Conservation (phyloP, 2,888 invertebrate species). For the Phaonia tiefii region DNA sequence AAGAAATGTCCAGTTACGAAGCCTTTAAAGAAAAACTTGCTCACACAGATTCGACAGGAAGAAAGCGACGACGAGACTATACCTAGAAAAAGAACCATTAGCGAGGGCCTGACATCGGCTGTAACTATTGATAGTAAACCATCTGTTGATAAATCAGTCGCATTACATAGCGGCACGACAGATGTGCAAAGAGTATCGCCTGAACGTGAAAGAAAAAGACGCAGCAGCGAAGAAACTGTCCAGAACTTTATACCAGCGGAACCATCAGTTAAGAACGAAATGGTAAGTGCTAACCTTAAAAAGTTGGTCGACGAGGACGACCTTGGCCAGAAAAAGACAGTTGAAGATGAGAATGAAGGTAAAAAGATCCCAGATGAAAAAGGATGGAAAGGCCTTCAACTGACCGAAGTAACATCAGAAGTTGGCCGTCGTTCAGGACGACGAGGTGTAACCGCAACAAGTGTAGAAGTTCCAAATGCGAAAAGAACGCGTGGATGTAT, state of each 20-base stretch:
- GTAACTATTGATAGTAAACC: slow-evolving; percentile 7
- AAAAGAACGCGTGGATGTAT: slow-evolving; percentile 73
- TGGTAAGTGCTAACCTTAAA: slow-evolving; percentile 69
- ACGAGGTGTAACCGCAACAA: slow-evolving; percentile 72
- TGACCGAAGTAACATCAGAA: neutral
- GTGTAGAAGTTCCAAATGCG: slow-evolving; percentile 73
- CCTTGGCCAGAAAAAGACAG: slow-evolving; percentile 47
- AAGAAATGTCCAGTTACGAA: slow-evolving; percentile 75
- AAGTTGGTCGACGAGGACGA: slow-evolving; percentile 70
- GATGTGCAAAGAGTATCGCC: slow-evolving; percentile 41
- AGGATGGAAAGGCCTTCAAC: no score
- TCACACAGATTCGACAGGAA: slow-evolving; percentile 73
- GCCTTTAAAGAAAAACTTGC: slow-evolving; percentile 75
- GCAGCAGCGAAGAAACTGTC: slow-evolving; percentile 73
- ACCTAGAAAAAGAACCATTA: slow-evolving; percentile 73
- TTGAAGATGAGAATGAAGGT: neutral
- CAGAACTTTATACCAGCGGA: slow-evolving; percentile 51
- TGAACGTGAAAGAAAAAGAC: slow-evolving; percentile 74
- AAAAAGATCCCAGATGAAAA: no score
- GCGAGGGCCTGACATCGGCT: slow-evolving; percentile 67
- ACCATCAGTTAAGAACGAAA: slow-evolving; percentile 65
- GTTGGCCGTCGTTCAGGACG: slow-evolving; percentile 74
- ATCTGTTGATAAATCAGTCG: neutral
- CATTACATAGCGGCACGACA: neutral
- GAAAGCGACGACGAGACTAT: slow-evolving; percentile 74